These are phyloP conservation scores for Hoplodrina ambigua DNA, from an alignment of 2,888 invertebrate species.

Conservation along the genomic window DNA sequence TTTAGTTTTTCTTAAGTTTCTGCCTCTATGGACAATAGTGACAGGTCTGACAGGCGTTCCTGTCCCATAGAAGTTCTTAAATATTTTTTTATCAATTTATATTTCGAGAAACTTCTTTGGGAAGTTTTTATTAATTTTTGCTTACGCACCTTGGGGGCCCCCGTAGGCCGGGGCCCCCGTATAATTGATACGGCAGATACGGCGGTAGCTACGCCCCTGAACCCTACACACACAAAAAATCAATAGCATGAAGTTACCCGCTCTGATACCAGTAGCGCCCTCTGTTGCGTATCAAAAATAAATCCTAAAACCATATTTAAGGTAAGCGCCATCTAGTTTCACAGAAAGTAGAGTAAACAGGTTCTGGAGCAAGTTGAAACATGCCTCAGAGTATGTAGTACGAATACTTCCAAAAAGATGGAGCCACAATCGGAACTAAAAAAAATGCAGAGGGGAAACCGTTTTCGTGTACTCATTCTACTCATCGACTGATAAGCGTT, in stretches of 20 bases:
- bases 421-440: slow-evolving; percentile 34
- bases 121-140: too few relatives aligned
- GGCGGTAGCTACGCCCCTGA: too few relatives aligned
- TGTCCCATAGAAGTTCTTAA: too few relatives aligned
- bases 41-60: too few relatives aligned
- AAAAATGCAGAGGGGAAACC: slow-evolving; percentile 19
- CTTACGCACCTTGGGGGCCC: too few relatives aligned
- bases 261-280: slow-evolving; percentile 43
- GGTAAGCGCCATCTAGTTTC: slow-evolving; percentile 58
- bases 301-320: slow-evolving; percentile 10
- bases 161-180: too few relatives aligned
- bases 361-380: slow-evolving; percentile 41
- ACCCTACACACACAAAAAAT: slow-evolving; percentile 46
- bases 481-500: slow-evolving; percentile 48
- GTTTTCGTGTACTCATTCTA: slow-evolving; percentile 38
- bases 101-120: too few relatives aligned
- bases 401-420: slow-evolving; percentile 47
- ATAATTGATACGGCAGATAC: too few relatives aligned
- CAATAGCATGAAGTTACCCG: slow-evolving; percentile 24
- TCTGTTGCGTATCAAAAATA: slow-evolving; percentile 39
- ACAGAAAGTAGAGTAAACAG: slow-evolving; percentile 22
- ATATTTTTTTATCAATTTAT: too few relatives aligned
- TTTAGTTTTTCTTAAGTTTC: too few relatives aligned
- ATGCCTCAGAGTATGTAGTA: slow-evolving; percentile 24
- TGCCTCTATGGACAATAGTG: too few relatives aligned